Base-by-base conservation (phyloP, 2,888 invertebrate genomes). In the Willowsia nigromaculata region DNA sequence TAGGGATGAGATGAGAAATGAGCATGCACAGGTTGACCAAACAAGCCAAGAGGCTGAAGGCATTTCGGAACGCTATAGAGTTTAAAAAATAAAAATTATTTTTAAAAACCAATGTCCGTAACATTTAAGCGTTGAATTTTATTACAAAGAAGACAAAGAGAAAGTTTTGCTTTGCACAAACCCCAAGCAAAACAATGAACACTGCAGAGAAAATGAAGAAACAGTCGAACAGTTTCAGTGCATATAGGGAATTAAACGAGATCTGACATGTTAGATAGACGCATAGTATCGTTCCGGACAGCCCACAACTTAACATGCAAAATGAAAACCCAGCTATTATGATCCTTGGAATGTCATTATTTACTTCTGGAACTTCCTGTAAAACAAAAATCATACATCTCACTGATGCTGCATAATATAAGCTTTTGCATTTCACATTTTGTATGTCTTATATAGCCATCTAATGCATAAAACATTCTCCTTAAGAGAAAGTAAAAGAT, bases 1-100 rank as follows among this genome's bases (percentile, higher is more conserved):
- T 18, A 92, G 62, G 7, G 91, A 90, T 4, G 91, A 76, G 13
- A 92, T 90, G 11, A 92, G 43, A 7, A 90, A 81, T 22, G 91
- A 91, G 56, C 89, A 89, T n/a, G 85, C 59, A 37, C 76, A 27
- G 6, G 89, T 27, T 18, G 89, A 89, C 89, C 89, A 89, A 15
- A 82, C 50, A 11, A 89, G 40, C 85, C 85, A 85, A 25, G 88
- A 83, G 7, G 81, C 56, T 2, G 85, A 85, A 11, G 81, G 62
- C 27, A 89, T 74, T 82, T 89, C 85, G 0, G 85, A 76, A n/a
- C 85, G 56, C 89, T 89, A 37, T 68, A 9, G 5, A 56, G 71
- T 11, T 59, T 27, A 62, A 76, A 37, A 65, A 40, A 18, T 7
- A 30, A 0, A 15, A 53, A 71, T 53, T 1, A 68, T 65, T 27